A percentile compares a stretch with the other conserved stretches of the same genome.
Conservation (phyloP, 1,140 invertebrate species). For the Augochlora pura region DNA sequence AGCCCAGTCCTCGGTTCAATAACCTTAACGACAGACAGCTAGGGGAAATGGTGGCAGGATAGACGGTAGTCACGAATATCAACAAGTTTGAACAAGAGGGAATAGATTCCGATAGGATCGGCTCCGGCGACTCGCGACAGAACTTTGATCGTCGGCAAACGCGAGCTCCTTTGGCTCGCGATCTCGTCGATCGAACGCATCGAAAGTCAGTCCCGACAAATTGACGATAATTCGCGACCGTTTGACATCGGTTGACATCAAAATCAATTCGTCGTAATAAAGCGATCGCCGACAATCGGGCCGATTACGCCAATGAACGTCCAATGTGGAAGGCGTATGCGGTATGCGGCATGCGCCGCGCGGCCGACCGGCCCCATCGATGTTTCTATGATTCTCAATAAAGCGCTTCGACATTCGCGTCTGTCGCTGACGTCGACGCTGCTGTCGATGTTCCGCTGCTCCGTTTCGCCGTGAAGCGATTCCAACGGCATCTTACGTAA, state of each 20-base stretch:
- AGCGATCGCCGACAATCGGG: constrained; percentile 77
- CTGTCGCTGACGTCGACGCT: constrained; percentile 13
- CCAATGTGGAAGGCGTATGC: constrained; percentile 66
- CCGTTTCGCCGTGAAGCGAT: background rate
- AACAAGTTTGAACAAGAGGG: no score
- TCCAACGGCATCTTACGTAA: background rate
- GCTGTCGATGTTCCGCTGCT: constrained; percentile 1
- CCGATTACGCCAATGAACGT: constrained; percentile 75
- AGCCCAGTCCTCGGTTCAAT: background rate
- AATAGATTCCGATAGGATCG: no score
- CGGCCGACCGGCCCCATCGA: constrained; percentile 31
- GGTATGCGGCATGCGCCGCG: background rate
- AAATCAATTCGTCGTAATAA: constrained; percentile 79
- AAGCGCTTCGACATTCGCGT: constrained; percentile 11
- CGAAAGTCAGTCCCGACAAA: constrained; percentile 70
- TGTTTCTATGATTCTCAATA: constrained; percentile 35
- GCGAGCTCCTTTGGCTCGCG: constrained; percentile 4
- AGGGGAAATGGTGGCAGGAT: no score
- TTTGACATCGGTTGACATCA: constrained; percentile 79
- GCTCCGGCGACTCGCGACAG: no score
- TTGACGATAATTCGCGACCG: constrained; percentile 75
- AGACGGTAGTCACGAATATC: no score
- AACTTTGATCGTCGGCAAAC: no score
- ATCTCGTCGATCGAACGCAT: constrained; percentile 48
- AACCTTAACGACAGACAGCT: no score